Base-by-base conservation (phyloP, 2,888 invertebrate species). In the Epinotia ramella region DNA sequence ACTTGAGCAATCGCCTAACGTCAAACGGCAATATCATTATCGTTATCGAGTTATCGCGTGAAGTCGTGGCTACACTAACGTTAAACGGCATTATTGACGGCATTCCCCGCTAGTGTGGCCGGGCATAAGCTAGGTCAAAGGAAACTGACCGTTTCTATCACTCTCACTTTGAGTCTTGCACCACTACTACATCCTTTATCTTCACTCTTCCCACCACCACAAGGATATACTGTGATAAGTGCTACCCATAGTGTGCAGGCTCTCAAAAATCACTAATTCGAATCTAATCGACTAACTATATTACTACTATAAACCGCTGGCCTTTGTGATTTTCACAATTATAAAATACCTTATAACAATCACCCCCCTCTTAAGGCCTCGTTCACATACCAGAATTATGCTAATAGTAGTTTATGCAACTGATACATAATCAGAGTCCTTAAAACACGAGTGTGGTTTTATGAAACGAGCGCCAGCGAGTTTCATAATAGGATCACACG, bases 161-260 rank as follows among this genome's bases (percentile, higher is more conserved):
- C 65, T 65, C 49, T 65, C 65, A 65, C 65, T 65, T 24, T 24
- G 28, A 49, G 65, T 49, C 65, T 49, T 0, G 24, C 65, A 46
- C n/a, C 28, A 65, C 46, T 28, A 65, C 46, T 16, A 24, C 20
- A 64, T 24, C 16, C n/a, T 49, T 13, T 1, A 24, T 49, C n/a
- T 13, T 46, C 4, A n/a, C 24, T 16, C 24, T 24, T 16, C 24
- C 46, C 12, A 65, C 65, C 24, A 65, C 46, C 24, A 24, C 16
- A 18, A 13, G 6, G 9, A 4, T 49, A 3, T 49, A 24, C 3
- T 20, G 18, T 16, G 11, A 1, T 7, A 16, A 49, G 1, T 16
- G 16, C 16, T 5, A 65, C 24, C 24, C 11, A 46, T 46, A 65
- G 24, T 49, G 49, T 28, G 46, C 24, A 16, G 62, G 20, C 20